These are phyloP conservation scores for Euzophera pinguis DNA, from an alignment of 2,888 invertebrate species.

Conservation along the genomic window DNA sequence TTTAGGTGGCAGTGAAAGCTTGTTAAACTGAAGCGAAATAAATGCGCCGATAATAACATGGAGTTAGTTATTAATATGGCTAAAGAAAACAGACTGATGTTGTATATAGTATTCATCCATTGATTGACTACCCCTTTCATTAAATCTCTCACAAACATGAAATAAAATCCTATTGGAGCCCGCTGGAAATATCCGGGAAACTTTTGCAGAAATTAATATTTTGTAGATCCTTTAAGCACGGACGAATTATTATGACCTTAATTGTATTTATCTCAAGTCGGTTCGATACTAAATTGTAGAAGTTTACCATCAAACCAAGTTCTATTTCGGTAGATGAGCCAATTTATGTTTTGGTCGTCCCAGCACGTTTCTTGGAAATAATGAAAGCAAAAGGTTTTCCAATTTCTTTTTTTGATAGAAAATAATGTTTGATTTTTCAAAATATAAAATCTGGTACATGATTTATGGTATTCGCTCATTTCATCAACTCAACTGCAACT, in stretches of 20 bases:
- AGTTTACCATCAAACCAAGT: constrained; percentile 50
- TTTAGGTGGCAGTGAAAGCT: too few species aligned
- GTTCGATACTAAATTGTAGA: constrained; percentile 47
- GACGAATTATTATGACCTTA: constrained; percentile 4
- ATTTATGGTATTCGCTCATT: too few species aligned
- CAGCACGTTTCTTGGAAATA: constrained; percentile 5
- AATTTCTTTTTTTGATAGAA: too few species aligned
- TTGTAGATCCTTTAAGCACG: not conserved
- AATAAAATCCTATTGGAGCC: not conserved
- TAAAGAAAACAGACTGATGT: too few species aligned
- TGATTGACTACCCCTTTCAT: not conserved
- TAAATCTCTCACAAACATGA: not conserved
- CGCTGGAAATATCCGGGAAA: not conserved
- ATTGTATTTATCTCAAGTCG: constrained; percentile 13
- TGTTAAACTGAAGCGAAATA: too few species aligned
- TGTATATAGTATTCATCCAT: not conserved
- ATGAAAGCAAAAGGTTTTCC: too few species aligned
- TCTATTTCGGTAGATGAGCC: constrained; percentile 38
- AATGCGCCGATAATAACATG: too few species aligned
- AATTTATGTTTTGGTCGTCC: constrained; percentile 40
- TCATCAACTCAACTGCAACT: too few species aligned
- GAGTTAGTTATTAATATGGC: too few species aligned
- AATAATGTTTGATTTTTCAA: too few species aligned
- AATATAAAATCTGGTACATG: too few species aligned
- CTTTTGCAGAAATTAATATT: not conserved